Evolutionary conservation across 2,888 invertebrate genomes (phyloP), one percentile per base, ranked within the genome.

Genomic region (Drosophila nigricruria): DNA sequence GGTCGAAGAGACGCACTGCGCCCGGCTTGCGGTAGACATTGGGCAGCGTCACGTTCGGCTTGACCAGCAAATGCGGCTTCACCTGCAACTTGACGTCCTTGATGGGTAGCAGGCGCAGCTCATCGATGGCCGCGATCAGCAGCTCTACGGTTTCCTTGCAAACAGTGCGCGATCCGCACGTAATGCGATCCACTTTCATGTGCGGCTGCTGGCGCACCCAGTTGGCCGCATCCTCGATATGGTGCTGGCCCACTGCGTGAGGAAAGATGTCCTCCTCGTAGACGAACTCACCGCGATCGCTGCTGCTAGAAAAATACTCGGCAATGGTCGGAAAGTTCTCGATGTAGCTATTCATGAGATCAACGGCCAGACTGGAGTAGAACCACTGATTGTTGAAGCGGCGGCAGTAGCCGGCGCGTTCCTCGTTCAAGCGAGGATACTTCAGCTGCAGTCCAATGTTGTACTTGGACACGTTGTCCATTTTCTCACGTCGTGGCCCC

Each of bases 371-470:
- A 20, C 94, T 92, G 0, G 98, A 97, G 92, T 98, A 98, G 25
- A 94, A 93, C 98, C 98, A 99, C 45, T 94, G 90, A 84, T 93
- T 94, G n/a, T 94, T 94, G 0, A 94, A 93, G 76, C 95, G 96
- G 58, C 95, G 96, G 0, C 97, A 97, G 92, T 96, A 98, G 34
- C 98, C 98, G 1, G 96, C 95, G 2, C 96, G 94, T 86, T 96
- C 95, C 90, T 94, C 94, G 76, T 95, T 95, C 95, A 95, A 95
- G 91, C 97, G 97, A 73, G 96, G 97, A 89, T 96, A 97, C 93
- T 99, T 99, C 25, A 99, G 94, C 91, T 98, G 97, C 50, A 99
- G 94, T 0, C 99, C 99, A 32, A 99, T 94, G 91, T 98, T 98
- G 18, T 95, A 92, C 56, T 89, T 95, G 4, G 94, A 91, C 54